Conservation (phyloP, 2,888 invertebrate species). For the Hypena proboscidalis region DNA sequence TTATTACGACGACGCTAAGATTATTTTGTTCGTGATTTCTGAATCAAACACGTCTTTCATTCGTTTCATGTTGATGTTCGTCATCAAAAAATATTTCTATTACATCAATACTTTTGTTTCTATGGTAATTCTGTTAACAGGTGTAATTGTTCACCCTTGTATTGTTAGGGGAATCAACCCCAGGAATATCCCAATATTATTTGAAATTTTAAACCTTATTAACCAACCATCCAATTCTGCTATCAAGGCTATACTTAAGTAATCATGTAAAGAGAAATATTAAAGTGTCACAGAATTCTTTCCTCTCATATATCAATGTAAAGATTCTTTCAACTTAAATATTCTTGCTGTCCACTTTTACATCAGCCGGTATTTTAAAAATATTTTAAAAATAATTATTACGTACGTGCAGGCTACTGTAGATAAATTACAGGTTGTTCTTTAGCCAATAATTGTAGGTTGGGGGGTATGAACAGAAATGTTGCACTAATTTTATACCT, state of each 20-base stretch:
- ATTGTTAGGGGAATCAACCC: not conserved
- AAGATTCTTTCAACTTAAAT: constrained; percentile 22
- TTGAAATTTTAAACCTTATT: not conserved
- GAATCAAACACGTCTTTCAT: not conserved
- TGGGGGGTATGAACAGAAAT: constrained; percentile 62
- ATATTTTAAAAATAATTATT: constrained; percentile 64
- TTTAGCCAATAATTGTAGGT: constrained; percentile 63
- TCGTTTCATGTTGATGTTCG: not conserved
- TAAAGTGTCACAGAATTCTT: constrained; percentile 27
- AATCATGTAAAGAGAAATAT: constrained; percentile 14
- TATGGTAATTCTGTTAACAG: constrained; percentile 9
- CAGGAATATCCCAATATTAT: not conserved
- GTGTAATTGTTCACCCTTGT: constrained; percentile 5
- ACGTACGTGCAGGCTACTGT: constrained; percentile 65
- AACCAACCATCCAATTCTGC: not conserved
- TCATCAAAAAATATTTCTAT: constrained; percentile 7
- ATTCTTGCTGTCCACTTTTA: constrained; percentile 30
- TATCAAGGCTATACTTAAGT: no score
- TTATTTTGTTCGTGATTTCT: not conserved
- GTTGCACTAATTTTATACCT: constrained; percentile 60
- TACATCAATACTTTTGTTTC: constrained; percentile 37
- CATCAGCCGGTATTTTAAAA: constrained; percentile 51
- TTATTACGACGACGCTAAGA: not conserved
- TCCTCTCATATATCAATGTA: constrained; percentile 9
- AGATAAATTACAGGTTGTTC: constrained; percentile 62